Base-by-base conservation (phyloP, 2,113 vertebrate genomes). In the Takifugu bimaculatus region DNA sequence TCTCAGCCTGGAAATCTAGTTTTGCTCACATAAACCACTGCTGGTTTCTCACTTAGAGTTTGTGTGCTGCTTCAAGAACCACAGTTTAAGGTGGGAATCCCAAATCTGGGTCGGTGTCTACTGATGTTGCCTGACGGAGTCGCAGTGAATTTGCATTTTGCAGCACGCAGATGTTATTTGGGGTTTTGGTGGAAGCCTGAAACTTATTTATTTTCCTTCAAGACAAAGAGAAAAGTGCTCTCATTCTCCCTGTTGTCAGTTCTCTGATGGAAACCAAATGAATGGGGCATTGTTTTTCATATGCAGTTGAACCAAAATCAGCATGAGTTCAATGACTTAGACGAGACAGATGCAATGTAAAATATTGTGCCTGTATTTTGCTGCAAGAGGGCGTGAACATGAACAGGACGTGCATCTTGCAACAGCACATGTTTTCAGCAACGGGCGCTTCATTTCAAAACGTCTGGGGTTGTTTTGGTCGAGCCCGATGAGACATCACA, bases 301-400 rank as follows among this genome's bases (percentile, higher is more conserved):
- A 79, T 84, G 75, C 70, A 70, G 25, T 75, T 82, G 68, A 87
- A 84, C 82, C 85, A 79, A 86, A 85, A 85, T 83, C 78, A 76
- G 75, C 74, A 68, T 70, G 70, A 75, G 77, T 79, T 83, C 77
- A 82, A 79, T 81, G 57, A 65, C 70, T 81, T 84, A 75, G 76
- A 86, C 55, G 35, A 82, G 84, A 86, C 82, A 79, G 73, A 86
- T 87, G 85, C 83, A 87, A 88, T 86, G 81, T 87, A 86, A 80
- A 69, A 79, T 88, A 85, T 78, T n/a, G 83, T 85, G 83, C 85
- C 86, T 89, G 81, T 88, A 85, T 85, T 87, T 85, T 87, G 82
- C 85, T 84, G 81, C 85, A 88, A 86, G 75, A 74, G 69, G 78
- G 74, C 75, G 74, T 83, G 80, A 84, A 70, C 70, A 75, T 83